Evolutionary conservation across 2,797 vertebrate species (phyloP).

Genomic region (Sebastes steindachneri): DNA sequence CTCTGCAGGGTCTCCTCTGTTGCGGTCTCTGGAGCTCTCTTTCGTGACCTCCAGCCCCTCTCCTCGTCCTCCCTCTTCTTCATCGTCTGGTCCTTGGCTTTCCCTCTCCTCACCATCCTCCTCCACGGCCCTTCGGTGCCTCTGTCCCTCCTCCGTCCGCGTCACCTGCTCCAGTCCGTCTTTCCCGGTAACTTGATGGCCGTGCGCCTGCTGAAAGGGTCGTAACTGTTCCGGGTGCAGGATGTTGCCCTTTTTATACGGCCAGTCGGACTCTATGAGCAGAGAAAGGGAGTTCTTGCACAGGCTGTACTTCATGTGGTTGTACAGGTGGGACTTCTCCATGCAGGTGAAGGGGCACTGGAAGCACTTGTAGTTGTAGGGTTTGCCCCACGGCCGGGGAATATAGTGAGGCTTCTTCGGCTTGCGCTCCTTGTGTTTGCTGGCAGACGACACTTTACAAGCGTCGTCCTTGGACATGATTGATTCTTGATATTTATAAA

Average conservation of each 20-base stretch:
- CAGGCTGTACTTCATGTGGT: slow-evolving; percentile 99
- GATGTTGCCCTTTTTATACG: slow-evolving; percentile 91
- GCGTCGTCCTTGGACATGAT: slow-evolving; percentile 91
- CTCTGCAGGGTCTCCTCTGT: slow-evolving; percentile 40
- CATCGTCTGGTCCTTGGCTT: slow-evolving; percentile 67
- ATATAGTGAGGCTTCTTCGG: slow-evolving; percentile 99
- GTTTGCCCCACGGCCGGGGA: slow-evolving; percentile 96
- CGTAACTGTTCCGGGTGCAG: slow-evolving; percentile 87
- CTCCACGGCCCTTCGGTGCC: slow-evolving; percentile 37
- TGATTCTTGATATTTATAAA: slow-evolving; percentile 5
- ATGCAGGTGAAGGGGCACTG: slow-evolving; percentile 99
- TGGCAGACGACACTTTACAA: slow-evolving; percentile 87
- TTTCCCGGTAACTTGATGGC: slow-evolving; percentile 37
- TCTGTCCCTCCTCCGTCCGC: slow-evolving; percentile 65
- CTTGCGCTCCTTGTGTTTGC: slow-evolving; percentile 94
- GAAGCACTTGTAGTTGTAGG: slow-evolving; percentile 99
- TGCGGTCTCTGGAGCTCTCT: slow-evolving; percentile 44
- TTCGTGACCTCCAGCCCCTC: slow-evolving; percentile 49
- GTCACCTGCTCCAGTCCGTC: slow-evolving; percentile 71
- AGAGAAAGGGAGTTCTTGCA: slow-evolving; percentile 98
- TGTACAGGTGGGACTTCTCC: slow-evolving; percentile 99
- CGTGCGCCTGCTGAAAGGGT: slow-evolving; percentile 81
- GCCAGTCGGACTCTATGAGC: slow-evolving; percentile 95
- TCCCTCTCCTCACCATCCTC: slow-evolving; percentile 78
- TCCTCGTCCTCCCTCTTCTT: slow-evolving; percentile 69